These are phyloP conservation scores for Orbicella faveolata DNA, from an alignment of 64 coral and sea anemone species.

Conservation along the genomic window DNA sequence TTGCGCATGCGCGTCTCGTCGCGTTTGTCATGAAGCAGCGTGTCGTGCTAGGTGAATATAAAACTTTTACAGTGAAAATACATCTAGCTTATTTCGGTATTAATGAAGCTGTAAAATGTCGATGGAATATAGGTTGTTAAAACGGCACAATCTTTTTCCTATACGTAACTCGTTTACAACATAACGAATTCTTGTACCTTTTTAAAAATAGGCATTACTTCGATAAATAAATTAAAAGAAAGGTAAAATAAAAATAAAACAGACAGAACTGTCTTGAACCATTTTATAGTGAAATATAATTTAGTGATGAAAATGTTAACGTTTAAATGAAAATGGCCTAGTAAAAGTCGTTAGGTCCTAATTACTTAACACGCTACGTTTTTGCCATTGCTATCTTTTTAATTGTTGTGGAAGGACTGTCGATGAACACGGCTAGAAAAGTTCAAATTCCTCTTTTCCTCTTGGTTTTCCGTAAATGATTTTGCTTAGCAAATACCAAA, in stretches of 20 bases:
- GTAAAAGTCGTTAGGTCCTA: not conserved
- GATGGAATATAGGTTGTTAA: not conserved
- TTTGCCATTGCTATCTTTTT: not conserved
- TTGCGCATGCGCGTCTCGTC: slow-evolving; percentile 18
- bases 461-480: not conserved
- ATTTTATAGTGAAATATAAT: not conserved
- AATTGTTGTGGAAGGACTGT: not conserved
- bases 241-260: not conserved
- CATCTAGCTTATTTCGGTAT: no score
- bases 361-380: slow-evolving; percentile 26
- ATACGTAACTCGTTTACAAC: not conserved
- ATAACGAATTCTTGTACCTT: not conserved
- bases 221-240: not conserved
- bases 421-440: not conserved
- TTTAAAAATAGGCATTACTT: not conserved
- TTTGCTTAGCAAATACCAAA: slow-evolving; percentile 3
- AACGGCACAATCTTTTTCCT: not conserved
- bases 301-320: not conserved
- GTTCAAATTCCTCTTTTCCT: not conserved
- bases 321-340: not conserved
- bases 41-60: not conserved
- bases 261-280: not conserved
- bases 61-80: no score
- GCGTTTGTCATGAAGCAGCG: not conserved
- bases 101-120: not conserved